A percentile compares a stretch with the other conserved stretches of the same genome.
Conservation (phyloP, 2,113 vertebrate species). For the Prionailurus viverrinus region DNA sequence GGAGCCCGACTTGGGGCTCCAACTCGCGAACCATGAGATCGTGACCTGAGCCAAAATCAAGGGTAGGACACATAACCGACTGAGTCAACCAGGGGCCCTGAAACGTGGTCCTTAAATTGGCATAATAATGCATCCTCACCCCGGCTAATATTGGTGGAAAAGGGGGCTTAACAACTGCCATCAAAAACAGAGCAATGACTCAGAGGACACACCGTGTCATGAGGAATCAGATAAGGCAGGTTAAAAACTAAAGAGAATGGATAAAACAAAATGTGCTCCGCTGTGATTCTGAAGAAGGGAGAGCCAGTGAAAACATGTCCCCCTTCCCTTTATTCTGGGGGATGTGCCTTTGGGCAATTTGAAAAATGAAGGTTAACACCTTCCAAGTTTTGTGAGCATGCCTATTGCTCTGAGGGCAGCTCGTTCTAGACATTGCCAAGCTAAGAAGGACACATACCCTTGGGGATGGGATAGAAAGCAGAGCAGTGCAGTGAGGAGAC, state of each 20-base stretch:
- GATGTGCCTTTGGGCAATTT: not conserved
- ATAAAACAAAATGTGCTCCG: not conserved
- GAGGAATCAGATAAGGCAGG: not conserved
- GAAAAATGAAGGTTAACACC: not conserved
- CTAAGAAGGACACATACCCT: not conserved
- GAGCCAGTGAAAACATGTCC: not conserved
- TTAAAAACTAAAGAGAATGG: slow-evolving; percentile 41
- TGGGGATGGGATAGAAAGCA: not conserved
- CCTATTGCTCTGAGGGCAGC: not conserved
- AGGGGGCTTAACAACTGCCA: not conserved
- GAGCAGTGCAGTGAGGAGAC: not conserved
- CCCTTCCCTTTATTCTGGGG: not conserved
- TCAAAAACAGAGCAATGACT: not conserved
- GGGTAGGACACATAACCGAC: too few species aligned
- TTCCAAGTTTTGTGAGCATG: not conserved
- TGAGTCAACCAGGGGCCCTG: too few species aligned
- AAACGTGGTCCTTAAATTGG: not conserved
- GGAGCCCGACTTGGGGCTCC: too few species aligned
- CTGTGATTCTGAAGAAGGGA: slow-evolving; percentile 34
- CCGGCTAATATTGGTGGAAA: not conserved
- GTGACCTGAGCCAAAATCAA: too few species aligned
- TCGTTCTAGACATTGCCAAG: not conserved
- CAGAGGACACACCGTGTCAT: not conserved
- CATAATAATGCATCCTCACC: not conserved
- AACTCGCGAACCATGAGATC: too few species aligned